phyloP scores from a whole-genome alignment of 2,797 vertebrate species.

The Mustela erminea region DNA sequence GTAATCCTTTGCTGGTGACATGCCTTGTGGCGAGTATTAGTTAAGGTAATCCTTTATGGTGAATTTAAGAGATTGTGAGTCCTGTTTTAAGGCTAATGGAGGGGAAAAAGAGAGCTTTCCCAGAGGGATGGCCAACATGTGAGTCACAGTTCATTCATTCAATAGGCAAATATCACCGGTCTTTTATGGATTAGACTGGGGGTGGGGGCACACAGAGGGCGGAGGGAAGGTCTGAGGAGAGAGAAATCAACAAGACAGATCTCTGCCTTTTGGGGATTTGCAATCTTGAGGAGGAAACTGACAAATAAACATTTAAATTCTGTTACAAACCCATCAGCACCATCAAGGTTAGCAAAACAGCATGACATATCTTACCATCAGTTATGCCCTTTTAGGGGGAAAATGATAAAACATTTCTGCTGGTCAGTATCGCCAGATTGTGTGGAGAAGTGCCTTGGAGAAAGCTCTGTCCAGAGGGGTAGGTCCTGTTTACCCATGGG shows the following conservation, averaged over 20 bases:
- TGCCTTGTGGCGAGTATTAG: background rate
- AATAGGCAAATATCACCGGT: background rate
- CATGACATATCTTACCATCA: background rate
- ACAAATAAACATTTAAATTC: background rate
- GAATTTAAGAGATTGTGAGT: background rate
- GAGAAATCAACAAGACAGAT: background rate
- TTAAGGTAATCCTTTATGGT: background rate
- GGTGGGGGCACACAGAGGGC: fast-evolving
- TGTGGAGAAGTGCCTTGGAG: background rate
- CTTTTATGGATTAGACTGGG: background rate
- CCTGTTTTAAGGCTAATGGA: background rate
- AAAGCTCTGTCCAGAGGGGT: background rate
- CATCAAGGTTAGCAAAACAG: background rate
- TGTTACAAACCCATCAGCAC: background rate
- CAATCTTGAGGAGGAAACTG: background rate
- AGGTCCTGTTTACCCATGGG: background rate
- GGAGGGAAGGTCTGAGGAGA: background rate
- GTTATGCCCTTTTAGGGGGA: background rate
- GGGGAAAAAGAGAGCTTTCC: background rate
- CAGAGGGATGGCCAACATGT: background rate
- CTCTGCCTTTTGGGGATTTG: background rate
- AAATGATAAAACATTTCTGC: background rate
- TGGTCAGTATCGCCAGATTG: background rate
- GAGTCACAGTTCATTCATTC: background rate
- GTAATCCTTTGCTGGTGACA: background rate